Evolutionary conservation across 2,113 vertebrate species (phyloP), one percentile per base, ranked within the genome.

Genomic region (Scomber japonicus): DNA sequence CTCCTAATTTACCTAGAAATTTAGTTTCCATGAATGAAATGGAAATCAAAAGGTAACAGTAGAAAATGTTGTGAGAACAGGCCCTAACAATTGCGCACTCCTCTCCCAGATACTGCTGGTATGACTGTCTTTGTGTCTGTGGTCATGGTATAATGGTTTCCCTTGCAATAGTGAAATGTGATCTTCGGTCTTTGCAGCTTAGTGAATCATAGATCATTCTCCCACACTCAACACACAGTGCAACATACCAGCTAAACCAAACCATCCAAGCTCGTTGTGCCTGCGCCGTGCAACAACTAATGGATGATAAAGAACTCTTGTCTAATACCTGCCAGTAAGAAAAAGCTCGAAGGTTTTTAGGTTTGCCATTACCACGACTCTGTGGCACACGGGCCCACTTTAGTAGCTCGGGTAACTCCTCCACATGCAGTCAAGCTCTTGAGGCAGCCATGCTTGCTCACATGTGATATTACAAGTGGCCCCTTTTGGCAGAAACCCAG

Each of bases 101-200:
- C 54, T 83, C 77, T 84, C 71, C 57, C 67, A 82, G 84, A 88
- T 82, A 61, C 72, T 88, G 81, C 83, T 84, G 89, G 82, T 88
- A 86, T 81, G 88, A 75, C 78, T 63, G 53, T 83, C 84, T 87
- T 83, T 89, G 87, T 91, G 87, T 91, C 84, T 88, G 90, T 82
- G 88, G 91, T 92, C 87, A 90, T 76, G 91, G 77, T 88, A 72
- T 91, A 92, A 88, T 90, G 90, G 84, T 91, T 92, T 92, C 89
- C 88, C 91, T 82, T 90, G 85, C 79, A 48, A 87, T 81, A 81
- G 90, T 93, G 92, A 93, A 93, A 93, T 90, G 85, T 85, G 92
- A 93, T 92, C 88, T 88, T 80, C 17, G 30, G 75, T 86, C 84
- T 89, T 72, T 64, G 82, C 88, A 87, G 89, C 85, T 93, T 71